These are phyloP conservation scores for Hirudinaria manillensis DNA, from an alignment of 2,888 invertebrate species.

Conservation along the genomic window DNA sequence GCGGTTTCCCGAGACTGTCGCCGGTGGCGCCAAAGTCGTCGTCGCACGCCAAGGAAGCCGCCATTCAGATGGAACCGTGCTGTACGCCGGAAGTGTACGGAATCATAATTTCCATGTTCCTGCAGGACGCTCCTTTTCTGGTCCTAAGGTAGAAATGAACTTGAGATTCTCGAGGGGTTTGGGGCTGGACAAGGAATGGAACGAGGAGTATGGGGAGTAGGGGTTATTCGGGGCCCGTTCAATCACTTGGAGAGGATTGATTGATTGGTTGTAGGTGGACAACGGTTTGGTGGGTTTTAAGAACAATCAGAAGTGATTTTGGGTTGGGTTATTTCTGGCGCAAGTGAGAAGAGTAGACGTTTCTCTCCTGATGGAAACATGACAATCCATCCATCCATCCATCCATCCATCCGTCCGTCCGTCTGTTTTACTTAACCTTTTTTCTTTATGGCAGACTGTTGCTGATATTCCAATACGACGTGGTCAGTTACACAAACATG, in stretches of 20 bases:
- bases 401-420: no score
- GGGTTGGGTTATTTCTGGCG: no score
- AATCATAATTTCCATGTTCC: slow-evolving; percentile 76
- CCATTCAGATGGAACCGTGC: slow-evolving; percentile 65
- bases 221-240: no score
- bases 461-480: slow-evolving; percentile 73
- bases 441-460: slow-evolving; percentile 55
- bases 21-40: slow-evolving; percentile 18
- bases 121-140: slow-evolving; percentile 78
- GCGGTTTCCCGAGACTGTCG: neutral
- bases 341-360: no score
- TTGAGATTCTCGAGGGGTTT: neutral
- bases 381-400: no score
- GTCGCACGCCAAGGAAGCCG: neutral
- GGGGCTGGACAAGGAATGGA: neutral
- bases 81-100: slow-evolving; percentile 79
- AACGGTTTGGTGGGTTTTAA: no score
- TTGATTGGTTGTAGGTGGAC: no score
- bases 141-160: slow-evolving; percentile 64
- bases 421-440: no score
- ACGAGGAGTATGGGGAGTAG: neutral
- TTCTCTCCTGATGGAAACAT: no score
- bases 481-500: slow-evolving; percentile 89
- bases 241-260: no score
- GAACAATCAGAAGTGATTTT: no score